These are phyloP conservation scores for Penelope pileata DNA, from an alignment of 2,113 vertebrate genomes.

Conservation along the genomic window DNA sequence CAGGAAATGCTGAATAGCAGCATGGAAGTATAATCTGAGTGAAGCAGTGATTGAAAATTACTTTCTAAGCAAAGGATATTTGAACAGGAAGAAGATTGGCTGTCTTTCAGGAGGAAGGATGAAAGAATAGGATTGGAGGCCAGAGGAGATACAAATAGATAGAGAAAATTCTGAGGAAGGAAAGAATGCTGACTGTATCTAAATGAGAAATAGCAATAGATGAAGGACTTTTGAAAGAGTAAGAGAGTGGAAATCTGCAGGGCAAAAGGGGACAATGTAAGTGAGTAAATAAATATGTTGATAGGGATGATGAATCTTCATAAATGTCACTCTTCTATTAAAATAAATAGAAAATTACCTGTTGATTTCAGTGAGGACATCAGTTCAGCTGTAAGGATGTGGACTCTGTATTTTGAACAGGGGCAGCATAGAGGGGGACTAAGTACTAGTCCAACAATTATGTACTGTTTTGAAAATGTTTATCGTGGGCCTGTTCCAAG, in stretches of 20 bases:
- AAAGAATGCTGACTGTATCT: neutral
- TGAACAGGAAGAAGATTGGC: neutral
- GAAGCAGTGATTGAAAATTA: neutral
- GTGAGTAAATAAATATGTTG: neutral
- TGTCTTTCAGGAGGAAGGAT: neutral
- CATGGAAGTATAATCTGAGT: neutral
- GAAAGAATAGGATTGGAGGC: neutral
- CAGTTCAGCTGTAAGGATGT: neutral
- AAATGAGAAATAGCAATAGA: neutral
- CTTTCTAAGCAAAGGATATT: neutral
- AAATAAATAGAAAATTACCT: neutral
- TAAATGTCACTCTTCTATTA: neutral
- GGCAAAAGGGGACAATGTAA: neutral
- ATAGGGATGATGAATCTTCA: neutral
- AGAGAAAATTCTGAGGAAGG: neutral
- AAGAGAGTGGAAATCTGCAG: neutral
- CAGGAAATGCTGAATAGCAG: neutral
- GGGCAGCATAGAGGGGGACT: neutral
- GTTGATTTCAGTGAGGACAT: neutral
- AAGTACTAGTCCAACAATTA: neutral
- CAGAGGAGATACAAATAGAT: neutral
- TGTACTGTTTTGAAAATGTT: neutral
- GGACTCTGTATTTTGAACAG: neutral
- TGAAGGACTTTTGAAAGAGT: neutral
- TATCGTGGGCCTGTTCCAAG: neutral